Evolutionary conservation across 2,113 vertebrate genomes (phyloP).

Genomic region (Gobio gobio): DNA sequence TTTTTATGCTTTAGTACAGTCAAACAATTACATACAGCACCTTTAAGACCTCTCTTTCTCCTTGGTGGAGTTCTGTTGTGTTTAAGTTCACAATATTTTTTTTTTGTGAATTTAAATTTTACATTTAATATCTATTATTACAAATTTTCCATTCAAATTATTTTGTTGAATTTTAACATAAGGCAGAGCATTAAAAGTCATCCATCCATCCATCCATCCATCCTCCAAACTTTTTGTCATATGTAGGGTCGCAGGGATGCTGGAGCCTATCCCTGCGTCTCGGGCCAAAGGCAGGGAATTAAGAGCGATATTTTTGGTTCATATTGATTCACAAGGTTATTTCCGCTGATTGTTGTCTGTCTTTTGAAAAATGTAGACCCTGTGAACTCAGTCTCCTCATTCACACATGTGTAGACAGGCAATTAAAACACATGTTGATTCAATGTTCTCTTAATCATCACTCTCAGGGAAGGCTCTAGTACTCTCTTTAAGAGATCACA

Average conservation of each 20-base stretch:
- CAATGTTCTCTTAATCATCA: conserved; percentile 48
- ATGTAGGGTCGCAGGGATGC: not conserved
- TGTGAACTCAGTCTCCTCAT: conserved; percentile 17
- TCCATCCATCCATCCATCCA: not conserved
- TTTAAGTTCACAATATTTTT: no score
- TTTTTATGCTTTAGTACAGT: no score
- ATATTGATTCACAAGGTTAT: not conserved
- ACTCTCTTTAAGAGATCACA: conserved; percentile 51
- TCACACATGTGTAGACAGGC: conserved; percentile 17
- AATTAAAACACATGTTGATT: conserved; percentile 18
- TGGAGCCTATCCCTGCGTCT: not conserved
- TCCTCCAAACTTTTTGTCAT: not conserved
- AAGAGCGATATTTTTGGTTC: not conserved
- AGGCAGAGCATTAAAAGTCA: no score
- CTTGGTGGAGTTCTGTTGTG: no score
- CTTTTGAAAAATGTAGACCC: not conserved
- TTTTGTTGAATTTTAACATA: no score
- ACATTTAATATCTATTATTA: no score
- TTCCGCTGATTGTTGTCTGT: not conserved
- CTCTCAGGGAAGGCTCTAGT: conserved; percentile 41
- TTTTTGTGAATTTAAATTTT: no score
- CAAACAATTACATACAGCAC: no score
- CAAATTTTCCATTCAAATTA: no score
- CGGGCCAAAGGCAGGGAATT: not conserved
- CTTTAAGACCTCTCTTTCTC: no score